Conservation (phyloP, 2,113 vertebrate species). For the Epinephelus lanceolatus region DNA sequence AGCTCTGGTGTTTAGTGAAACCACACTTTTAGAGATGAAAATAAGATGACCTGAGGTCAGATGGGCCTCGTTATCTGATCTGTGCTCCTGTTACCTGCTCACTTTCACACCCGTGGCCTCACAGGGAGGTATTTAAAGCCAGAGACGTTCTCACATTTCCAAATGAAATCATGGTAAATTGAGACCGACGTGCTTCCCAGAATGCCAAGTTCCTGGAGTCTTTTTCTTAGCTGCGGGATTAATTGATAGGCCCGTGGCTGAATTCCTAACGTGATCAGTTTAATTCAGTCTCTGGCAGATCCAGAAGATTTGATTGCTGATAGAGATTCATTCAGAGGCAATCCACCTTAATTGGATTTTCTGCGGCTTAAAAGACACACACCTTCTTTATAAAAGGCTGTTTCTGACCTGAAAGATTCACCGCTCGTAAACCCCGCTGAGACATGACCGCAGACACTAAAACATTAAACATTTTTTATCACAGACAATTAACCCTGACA, state of each 20-base stretch:
- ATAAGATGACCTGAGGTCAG: not conserved
- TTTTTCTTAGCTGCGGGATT: conserved; percentile 14
- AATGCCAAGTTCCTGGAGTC: conserved; percentile 16
- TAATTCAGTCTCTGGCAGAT: conserved; percentile 39
- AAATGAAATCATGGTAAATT: not conserved
- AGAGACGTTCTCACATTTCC: not conserved
- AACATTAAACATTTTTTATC: not conserved
- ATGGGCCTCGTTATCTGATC: not conserved
- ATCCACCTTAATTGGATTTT: conserved; percentile 30
- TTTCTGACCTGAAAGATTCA: not conserved
- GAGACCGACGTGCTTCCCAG: conserved; percentile 6
- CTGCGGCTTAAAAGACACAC: conserved; percentile 4
- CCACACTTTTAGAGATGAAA: too few relatives aligned
- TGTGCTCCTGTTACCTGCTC: not conserved
- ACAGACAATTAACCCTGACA: not conserved
- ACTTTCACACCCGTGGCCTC: not conserved
- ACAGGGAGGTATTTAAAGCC: not conserved
- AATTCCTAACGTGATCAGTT: not conserved
- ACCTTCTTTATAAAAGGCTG: not conserved
- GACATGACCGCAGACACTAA: not conserved
- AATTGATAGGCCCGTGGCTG: conserved; percentile 12
- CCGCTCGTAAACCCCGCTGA: not conserved
- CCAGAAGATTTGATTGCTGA: conserved; percentile 17
- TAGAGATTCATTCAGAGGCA: conserved; percentile 35
- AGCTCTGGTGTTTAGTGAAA: too few relatives aligned